Evolutionary conservation across 2,113 vertebrate genomes (phyloP).

Genomic region (Nansenia antarctica): DNA sequence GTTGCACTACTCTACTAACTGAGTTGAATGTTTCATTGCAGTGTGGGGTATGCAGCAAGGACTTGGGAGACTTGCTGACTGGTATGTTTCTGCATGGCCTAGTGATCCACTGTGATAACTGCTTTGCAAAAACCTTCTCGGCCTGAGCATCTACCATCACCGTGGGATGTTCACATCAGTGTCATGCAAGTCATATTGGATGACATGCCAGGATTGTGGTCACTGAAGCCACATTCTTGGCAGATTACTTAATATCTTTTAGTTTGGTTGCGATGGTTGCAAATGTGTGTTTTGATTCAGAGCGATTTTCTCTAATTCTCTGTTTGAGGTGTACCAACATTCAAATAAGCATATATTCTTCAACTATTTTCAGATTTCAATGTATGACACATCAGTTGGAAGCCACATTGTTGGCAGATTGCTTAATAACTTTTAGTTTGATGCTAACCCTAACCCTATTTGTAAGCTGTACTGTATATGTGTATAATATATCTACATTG

Average conservation of each 20-base stretch:
- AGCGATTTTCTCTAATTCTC: too few species aligned
- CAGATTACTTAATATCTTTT: not conserved
- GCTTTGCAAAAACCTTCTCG: conserved; percentile 38
- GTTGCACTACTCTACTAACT: not conserved
- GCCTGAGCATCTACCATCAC: conserved; percentile 15
- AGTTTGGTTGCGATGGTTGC: too few species aligned
- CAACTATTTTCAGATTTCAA: too few species aligned
- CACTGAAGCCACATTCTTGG: not conserved
- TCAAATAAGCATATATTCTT: too few species aligned
- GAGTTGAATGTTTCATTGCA: conserved; percentile 41
- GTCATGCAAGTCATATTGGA: not conserved
- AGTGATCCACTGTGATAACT: conserved; percentile 54
- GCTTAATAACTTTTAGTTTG: too few species aligned
- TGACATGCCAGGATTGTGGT: too few species aligned
- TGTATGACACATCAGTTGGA: too few species aligned
- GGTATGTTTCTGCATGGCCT: conserved; percentile 51
- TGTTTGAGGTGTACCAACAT: too few species aligned
- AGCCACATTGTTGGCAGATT: not conserved
- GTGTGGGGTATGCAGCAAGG: conserved; percentile 57
- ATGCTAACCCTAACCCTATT: too few species aligned
- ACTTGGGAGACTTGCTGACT: conserved; percentile 56
- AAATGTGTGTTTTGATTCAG: too few species aligned
- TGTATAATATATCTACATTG: not conserved
- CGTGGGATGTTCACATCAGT: conserved; percentile 16
- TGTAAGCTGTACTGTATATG: too few species aligned